Evolutionary conservation across 2,113 vertebrate genomes (phyloP).

Genomic region (Scatophagus argus): DNA sequence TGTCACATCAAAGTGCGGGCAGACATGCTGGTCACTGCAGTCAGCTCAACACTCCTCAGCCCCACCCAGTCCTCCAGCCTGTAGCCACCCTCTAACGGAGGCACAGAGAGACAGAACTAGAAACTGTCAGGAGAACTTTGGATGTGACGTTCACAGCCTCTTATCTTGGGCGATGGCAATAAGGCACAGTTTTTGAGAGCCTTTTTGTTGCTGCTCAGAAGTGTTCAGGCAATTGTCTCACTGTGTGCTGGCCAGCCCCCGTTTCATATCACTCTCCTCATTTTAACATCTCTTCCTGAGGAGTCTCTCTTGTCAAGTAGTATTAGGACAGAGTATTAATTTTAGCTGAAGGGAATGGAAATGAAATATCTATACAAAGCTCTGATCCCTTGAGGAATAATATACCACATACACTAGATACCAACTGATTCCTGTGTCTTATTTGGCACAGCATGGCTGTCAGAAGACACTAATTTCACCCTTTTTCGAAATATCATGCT

Average conservation of each 20-base stretch:
- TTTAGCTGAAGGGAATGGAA: constrained; percentile 50
- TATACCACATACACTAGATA: constrained; percentile 37
- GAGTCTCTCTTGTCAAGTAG: constrained; percentile 66
- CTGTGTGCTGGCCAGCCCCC: constrained; percentile 50
- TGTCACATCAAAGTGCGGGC: constrained; percentile 42
- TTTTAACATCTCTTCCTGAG: constrained; percentile 59
- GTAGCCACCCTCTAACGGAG: constrained; percentile 14
- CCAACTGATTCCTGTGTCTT: constrained; percentile 45
- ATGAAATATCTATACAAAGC: constrained; percentile 49
- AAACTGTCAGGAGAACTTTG: constrained; percentile 64
- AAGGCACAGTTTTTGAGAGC: constrained; percentile 42
- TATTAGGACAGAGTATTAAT: constrained; percentile 66
- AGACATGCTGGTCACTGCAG: constrained; percentile 32
- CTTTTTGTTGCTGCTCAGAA: constrained; percentile 54
- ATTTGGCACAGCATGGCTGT: constrained; percentile 61
- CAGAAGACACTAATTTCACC: constrained; percentile 57
- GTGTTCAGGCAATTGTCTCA: constrained; percentile 36
- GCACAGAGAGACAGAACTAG: constrained; percentile 60
- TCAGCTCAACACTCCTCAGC: constrained; percentile 1
- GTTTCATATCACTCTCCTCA: constrained; percentile 51
- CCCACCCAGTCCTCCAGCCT: constrained; percentile 30
- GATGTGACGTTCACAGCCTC: constrained; percentile 44
- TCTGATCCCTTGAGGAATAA: constrained; percentile 56
- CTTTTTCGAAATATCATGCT: constrained; percentile 71
- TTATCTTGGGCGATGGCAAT: constrained; percentile 33